A percentile compares a stretch with the other conserved stretches of the same genome.
Conservation (phyloP, 2,113 vertebrate species). For the Carassius auratus region DNA sequence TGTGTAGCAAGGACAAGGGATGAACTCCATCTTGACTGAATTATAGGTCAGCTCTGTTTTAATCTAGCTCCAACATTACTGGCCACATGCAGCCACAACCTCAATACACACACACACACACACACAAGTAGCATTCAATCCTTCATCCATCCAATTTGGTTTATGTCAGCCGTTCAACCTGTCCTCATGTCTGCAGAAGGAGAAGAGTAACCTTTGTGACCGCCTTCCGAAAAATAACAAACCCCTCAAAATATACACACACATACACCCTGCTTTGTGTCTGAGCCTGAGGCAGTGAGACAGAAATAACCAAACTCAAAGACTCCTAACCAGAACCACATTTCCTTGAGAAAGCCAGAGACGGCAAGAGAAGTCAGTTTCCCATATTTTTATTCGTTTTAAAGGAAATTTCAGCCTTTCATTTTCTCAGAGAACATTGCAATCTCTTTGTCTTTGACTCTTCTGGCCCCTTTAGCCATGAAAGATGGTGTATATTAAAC, state of each 20-base stretch:
- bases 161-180: constrained; percentile 43
- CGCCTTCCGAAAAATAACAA: constrained; percentile 33
- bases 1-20: not conserved
- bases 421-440: not conserved
- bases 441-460: constrained; percentile 15
- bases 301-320: constrained; percentile 58
- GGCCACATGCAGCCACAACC: constrained; percentile 37
- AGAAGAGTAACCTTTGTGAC: not conserved
- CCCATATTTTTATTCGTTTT: not conserved
- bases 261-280: constrained; percentile 32
- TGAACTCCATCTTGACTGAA: constrained; percentile 36
- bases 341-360: constrained; percentile 28
- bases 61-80: constrained; percentile 29
- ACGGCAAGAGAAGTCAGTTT: constrained; percentile 18
- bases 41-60: constrained; percentile 49
- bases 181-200: constrained; percentile 37
- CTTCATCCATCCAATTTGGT: not conserved
- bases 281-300: constrained; percentile 44
- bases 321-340: constrained; percentile 52
- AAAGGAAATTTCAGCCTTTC: not conserved
- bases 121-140: constrained; percentile 9
- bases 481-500: constrained; percentile 25
- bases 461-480: constrained; percentile 30
- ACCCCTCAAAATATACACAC: not conserved
- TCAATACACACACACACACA: not conserved